Conservation (phyloP, 2,113 vertebrate species). For the Pseudois nayaur region DNA sequence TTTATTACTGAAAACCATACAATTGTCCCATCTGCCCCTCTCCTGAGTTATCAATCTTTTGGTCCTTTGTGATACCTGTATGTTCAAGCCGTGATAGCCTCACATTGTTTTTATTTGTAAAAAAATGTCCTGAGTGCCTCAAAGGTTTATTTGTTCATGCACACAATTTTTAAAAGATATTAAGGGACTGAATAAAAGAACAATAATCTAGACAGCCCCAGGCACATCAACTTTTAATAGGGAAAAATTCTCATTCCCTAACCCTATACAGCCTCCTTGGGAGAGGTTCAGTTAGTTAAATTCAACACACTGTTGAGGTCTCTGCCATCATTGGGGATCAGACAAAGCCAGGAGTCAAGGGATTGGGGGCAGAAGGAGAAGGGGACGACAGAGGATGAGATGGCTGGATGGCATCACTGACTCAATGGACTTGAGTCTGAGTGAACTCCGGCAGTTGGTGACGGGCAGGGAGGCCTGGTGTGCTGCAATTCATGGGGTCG, state of each 20-base stretch:
- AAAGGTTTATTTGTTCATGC: slow-evolving; percentile 10
- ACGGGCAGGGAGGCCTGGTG: no score
- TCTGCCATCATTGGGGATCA: neutral
- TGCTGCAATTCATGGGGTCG: no score
- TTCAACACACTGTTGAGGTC: neutral
- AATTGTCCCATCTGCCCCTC: no score
- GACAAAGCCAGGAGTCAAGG: neutral
- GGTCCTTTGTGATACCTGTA: neutral
- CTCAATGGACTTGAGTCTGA: no score
- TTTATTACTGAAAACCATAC: neutral
- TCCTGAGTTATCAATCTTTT: neutral
- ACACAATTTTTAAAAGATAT: slow-evolving; percentile 1
- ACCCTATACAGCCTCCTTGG: neutral
- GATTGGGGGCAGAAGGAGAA: no score
- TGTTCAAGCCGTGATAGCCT: neutral
- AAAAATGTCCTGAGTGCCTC: neutral
- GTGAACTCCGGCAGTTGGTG: no score
- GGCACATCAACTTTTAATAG: neutral
- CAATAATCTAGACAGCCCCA: neutral
- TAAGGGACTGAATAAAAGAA: neutral
- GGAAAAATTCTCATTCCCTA: neutral
- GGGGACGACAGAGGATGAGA: no score
- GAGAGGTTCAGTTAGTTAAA: neutral
- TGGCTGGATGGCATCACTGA: no score
- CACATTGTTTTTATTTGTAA: neutral